Evolutionary conservation across 37 sponge, comb jelly and placozoan genomes (phyloP), one percentile per base, ranked within the genome.

Genomic region (Mnemiopsis leidyi): DNA sequence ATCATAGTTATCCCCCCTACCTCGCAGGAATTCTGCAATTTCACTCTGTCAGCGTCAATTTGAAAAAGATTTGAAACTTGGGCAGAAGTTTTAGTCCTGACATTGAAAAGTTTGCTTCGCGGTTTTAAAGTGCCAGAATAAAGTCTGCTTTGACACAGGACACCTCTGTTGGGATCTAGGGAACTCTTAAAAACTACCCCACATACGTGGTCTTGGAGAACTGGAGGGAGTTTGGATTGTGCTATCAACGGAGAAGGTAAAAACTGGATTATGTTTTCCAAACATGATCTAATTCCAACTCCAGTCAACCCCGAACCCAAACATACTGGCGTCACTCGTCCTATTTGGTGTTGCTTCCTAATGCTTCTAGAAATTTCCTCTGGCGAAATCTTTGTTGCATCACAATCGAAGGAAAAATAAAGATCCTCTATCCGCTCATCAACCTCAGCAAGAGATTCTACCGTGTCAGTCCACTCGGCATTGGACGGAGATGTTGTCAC

Each of bases 171-270:
- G 39, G 32, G 61, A 85, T 85, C 90, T 0, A 38, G 90, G 0
- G 90, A 85, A 33, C 90, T 85, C 39, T 85, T 85, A 23, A 85
- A 85, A 18, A 85, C 90, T 29, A 85, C 90, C 0, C 90, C 90
- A 40, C 90, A 85, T 9, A 85, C 48, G 21, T 23, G 23, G 24
- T 39, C 35, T 18, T 23, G 39, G 0, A 85, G 23, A 28, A 9
- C 61, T 85, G 40, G 26, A 23, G 90, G 90, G 0, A 85, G 61
- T 29, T 39, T 13, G 23, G 90, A 85, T 0, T 24, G 1, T 0
- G 35, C 23, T n/a, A 7, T 36, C 36, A 23, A 21, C 2, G 90
- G 48, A 28, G 90, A 85, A 3, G 90, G 90, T 0, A 40, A 37
- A 28, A 39, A 40, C n/a, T 28, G 23, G 2, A 37, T 85, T 3